phyloP scores from a whole-genome alignment of 1,140 invertebrate genomes.

The Drosophila jambulina region DNA sequence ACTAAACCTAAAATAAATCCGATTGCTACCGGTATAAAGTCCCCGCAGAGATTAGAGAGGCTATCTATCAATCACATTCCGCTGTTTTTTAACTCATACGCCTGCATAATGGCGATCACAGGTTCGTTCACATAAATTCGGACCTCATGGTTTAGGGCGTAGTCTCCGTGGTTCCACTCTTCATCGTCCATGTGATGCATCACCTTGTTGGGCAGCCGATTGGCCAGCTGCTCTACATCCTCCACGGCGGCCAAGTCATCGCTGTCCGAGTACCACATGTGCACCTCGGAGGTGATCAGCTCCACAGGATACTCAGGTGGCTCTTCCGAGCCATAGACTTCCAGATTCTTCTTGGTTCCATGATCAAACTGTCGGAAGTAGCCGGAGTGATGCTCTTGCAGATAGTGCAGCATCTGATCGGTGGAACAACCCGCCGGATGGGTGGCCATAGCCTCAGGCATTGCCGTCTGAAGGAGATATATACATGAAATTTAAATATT shows the following conservation, averaged over 20 bases:
- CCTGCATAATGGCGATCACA: constrained; percentile 63
- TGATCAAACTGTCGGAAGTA: constrained; percentile 85
- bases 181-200: constrained; percentile 86
- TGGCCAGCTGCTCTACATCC: constrained; percentile 87
- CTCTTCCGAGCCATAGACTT: constrained; percentile 82
- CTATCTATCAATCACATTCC: constrained; percentile 9
- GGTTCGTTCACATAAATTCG: constrained; percentile 66
- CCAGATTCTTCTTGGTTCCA: constrained; percentile 85
- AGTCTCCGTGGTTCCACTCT: constrained; percentile 88
- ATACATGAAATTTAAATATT: background rate
- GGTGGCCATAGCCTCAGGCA: constrained; percentile 84
- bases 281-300: constrained; percentile 87
- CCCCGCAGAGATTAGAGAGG: constrained; percentile 16
- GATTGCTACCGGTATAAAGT: constrained; percentile 1
- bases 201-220: constrained; percentile 64
- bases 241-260: constrained; percentile 87
- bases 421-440: constrained; percentile 86
- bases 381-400: constrained; percentile 84
- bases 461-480: constrained; percentile 68
- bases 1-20: constrained; percentile 25
- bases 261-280: constrained; percentile 87
- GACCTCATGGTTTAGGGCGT: constrained; percentile 60
- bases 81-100: constrained; percentile 34
- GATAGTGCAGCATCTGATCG: constrained; percentile 85
- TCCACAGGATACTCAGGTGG: constrained; percentile 87